Evolutionary conservation across 2,113 vertebrate genomes (phyloP).

Genomic region (Pithys albifrons): DNA sequence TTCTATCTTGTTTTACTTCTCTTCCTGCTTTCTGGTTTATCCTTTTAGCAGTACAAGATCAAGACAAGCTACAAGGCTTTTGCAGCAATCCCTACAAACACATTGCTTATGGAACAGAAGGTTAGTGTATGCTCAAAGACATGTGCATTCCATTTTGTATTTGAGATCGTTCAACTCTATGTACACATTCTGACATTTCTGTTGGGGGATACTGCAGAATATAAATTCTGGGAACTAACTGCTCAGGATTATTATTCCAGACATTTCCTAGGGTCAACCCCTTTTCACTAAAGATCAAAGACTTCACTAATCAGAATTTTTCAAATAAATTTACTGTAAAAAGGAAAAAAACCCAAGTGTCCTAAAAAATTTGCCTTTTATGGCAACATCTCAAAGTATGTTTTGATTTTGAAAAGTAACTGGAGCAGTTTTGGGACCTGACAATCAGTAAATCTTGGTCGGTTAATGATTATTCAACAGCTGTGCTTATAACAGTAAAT

Average conservation of each 20-base stretch:
- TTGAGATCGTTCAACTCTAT: not conserved
- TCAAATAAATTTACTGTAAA: not conserved
- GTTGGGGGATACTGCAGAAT: not conserved
- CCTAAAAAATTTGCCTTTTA: not conserved
- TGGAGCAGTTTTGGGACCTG: not conserved
- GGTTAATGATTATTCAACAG: not conserved
- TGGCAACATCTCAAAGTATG: not conserved
- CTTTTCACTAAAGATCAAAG: not conserved
- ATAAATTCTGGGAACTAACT: not conserved
- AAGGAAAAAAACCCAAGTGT: not conserved
- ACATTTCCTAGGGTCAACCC: not conserved
- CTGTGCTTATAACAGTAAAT: not conserved
- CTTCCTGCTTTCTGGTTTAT: slow-evolving; percentile 67
- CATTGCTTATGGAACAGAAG: slow-evolving; percentile 94
- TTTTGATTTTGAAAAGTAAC: not conserved
- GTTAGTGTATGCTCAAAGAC: slow-evolving; percentile 77
- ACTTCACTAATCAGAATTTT: not conserved
- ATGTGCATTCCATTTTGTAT: not conserved
- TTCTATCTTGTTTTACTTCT: slow-evolving; percentile 36
- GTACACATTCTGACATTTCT: not conserved
- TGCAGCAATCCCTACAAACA: slow-evolving; percentile 97
- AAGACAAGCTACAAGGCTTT: slow-evolving; percentile 93
- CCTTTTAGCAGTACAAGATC: slow-evolving; percentile 87
- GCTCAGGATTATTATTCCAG: not conserved
- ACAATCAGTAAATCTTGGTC: not conserved